Base-by-base conservation (phyloP, 2,888 invertebrate genomes). In the Nomada lathburiana region DNA sequence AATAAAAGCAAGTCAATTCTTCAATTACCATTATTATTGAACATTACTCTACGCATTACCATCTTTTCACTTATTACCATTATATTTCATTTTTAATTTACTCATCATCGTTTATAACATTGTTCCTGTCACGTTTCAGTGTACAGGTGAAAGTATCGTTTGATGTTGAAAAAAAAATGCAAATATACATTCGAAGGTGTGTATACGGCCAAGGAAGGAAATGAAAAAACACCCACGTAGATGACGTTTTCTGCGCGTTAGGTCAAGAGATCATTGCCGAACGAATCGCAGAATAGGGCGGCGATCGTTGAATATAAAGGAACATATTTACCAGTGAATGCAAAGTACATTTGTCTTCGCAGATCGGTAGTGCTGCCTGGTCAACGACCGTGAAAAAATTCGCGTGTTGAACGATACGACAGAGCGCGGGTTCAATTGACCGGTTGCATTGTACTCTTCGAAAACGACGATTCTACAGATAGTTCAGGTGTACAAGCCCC, bases 341-440 rank as follows among this genome's bases (percentile, higher is more conserved):
- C 78, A 80, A 76, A 86, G 73, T 52, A 67, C 63, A 78, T 82
- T 83, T 76, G 59, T 86, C 77, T 86, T 57, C 59, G 57, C 55
- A 71, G 70, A 80, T 80, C 77, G 65, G 36, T 20, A 69, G 42
- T 23, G 60, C 53, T 67, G 36, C 42, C 73, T 81, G 86, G 86
- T 86, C 80, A 86, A 86, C 50, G 83, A 86, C 86, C 86, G 76
- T 78, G 62, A 76, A 83, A 80, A 81, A 83, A 83, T 86, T 76
- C 75, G 50, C 75, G 23, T 75, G 60, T 74, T 70, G 62, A 64
- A 64, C 73, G 60, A 77, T 64, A 74, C 76, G 72, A 68, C 68
- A 74, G 71, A 23, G 64, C 57, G 50, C 65, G n/a, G 53, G 53
- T 75, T 47, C 50, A 59, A 78, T 82, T 79, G 20, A 36, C 50